Conservation (phyloP, 2,888 invertebrate species). For the Limnephilus lunatus region DNA sequence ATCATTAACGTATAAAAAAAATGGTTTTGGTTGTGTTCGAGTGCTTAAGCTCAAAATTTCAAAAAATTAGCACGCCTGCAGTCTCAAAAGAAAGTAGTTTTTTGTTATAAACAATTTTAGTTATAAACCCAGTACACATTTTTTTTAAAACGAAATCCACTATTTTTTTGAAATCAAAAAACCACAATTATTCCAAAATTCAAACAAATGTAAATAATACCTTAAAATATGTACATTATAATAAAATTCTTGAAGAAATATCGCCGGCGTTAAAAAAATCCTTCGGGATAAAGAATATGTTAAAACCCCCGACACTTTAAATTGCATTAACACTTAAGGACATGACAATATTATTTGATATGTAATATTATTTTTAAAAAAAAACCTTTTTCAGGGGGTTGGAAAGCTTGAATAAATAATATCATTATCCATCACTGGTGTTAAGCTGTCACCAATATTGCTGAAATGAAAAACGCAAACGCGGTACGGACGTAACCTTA, state of each 20-base stretch:
- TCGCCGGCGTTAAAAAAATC: background rate
- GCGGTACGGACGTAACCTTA: background rate
- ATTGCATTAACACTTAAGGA: background rate
- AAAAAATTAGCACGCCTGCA: no score
- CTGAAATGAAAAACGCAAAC: background rate
- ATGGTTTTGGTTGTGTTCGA: no score
- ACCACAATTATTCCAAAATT: no score
- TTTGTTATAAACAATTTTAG: no score
- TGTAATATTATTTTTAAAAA: background rate
- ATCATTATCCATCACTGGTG: background rate
- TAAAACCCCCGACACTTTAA: background rate
- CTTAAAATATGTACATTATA: background rate
- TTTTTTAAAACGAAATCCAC: no score
- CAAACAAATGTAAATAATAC: no score
- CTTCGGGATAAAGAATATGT: no score
- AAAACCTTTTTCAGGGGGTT: background rate
- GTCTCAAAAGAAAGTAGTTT: no score
- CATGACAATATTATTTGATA: background rate
- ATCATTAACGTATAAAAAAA: background rate
- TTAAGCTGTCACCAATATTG: background rate
- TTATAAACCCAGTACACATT: no score
- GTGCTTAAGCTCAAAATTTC: no score
- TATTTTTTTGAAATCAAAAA: no score
- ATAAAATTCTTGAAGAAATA: background rate
- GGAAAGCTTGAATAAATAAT: background rate